A percentile compares a stretch with the other conserved stretches of the same genome.
These are phyloP conservation scores for Acanthoscelides obtectus DNA, from an alignment of 2,888 invertebrate species.

Conservation along the genomic window DNA sequence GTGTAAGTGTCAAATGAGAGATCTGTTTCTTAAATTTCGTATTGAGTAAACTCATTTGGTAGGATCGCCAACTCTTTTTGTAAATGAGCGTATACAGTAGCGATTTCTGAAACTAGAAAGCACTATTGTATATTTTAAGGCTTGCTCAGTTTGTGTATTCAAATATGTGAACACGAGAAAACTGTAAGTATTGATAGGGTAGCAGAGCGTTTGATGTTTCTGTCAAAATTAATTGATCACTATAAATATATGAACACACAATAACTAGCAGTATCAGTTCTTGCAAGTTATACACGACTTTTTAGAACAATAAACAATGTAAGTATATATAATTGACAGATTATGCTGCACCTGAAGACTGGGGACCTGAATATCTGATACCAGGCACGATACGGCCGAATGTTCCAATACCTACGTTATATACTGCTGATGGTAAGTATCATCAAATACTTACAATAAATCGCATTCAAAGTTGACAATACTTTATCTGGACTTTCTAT, in stretches of 20 bases:
- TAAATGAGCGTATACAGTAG: neutral
- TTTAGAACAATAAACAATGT: neutral
- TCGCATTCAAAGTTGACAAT: neutral
- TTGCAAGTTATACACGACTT: neutral
- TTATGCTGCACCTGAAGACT: conserved; percentile 54
- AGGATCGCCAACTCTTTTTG: neutral
- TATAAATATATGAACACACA: neutral
- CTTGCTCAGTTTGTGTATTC: neutral
- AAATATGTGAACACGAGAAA: neutral
- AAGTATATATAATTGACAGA: conserved; percentile 35
- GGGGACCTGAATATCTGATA: conserved; percentile 61
- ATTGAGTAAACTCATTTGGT: too few species aligned
- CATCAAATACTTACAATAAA: conserved; percentile 3
- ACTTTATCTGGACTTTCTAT: too few species aligned
- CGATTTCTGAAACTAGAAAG: neutral
- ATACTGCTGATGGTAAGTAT: conserved; percentile 64
- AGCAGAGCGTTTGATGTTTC: neutral
- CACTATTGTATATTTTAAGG: neutral
- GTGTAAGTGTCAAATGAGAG: too few species aligned
- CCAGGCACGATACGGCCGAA: conserved; percentile 52
- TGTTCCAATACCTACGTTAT: conserved; percentile 77
- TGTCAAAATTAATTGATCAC: neutral
- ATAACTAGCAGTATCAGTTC: neutral
- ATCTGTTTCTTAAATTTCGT: too few species aligned
- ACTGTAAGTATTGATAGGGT: neutral